Evolutionary conservation across 1,140 invertebrate genomes (phyloP), one percentile per base, ranked within the genome.

Genomic region (Drosophila mauritiana): DNA sequence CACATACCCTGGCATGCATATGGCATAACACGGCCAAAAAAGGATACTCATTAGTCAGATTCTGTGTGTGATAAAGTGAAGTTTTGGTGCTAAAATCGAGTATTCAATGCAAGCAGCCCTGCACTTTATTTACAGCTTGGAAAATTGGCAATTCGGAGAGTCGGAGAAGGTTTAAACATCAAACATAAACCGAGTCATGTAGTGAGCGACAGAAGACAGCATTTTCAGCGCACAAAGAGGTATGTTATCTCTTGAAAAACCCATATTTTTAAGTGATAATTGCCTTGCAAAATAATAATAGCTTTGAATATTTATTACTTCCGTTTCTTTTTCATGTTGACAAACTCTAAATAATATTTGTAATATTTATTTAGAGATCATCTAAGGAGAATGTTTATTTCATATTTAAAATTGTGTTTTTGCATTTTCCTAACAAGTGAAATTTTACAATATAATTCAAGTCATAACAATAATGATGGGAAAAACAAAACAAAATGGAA

Each of bases 101-200:
- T 42, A 54, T 75, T 72, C 20, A 37, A 36, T 10, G 36, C 37
- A 17, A 64, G n/a, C 36, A 17, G 36, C 54, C 15, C 39, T 25
- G 15, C 22, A 20, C 36, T 65, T 15, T 75, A 57, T 67, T 76
- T 65, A 12, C 73, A 67, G 61, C 52, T 54, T 51, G 25, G 8
- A 49, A 67, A 65, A 34, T 65, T 20, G 20, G 25, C 12, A 27
- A 40, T 36, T 34, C 13, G 25, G 20, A 53, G 45, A 46, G 39
- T 43, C 37, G 43, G 39, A 49, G 51, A 59, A 49, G 40, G 27
- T 37, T 40, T 61, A 48, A 40, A 58, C 15, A 64, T 77, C n/a
- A 36, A 62, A 63, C 39, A 49, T 54, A 62, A 73, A 63, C 37
- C 73, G 83, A 77, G 84, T 53, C 49, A 83, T 83, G 79, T 73